phyloP scores from a whole-genome alignment of 2,888 invertebrate genomes.

The Phania funesta region DNA sequence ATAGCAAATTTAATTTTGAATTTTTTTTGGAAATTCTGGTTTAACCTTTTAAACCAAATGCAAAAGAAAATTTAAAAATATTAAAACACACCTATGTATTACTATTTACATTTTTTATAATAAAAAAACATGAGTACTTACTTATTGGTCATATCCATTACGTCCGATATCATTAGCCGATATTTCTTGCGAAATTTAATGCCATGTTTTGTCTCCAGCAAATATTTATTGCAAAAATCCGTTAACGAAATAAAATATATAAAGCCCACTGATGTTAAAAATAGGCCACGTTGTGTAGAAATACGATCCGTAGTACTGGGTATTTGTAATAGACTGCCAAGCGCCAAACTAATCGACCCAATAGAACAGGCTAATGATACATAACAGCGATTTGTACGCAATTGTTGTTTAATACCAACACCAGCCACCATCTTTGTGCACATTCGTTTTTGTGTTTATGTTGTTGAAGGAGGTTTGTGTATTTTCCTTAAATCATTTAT shows the following conservation, averaged over 20 bases:
- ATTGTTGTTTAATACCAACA: constrained; percentile 68
- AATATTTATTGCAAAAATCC: constrained; percentile 84
- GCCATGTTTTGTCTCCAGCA: constrained; percentile 83
- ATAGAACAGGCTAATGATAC: constrained; percentile 79
- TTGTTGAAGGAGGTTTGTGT: not conserved
- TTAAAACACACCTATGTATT: too few species aligned
- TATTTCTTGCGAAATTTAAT: constrained; percentile 84
- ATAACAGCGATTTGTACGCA: constrained; percentile 75
- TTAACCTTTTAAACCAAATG: too few species aligned
- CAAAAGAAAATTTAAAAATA: too few species aligned
- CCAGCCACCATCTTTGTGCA: constrained; percentile 56
- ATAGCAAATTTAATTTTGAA: too few species aligned
- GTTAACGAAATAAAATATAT: constrained; percentile 86
- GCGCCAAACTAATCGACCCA: constrained; percentile 79
- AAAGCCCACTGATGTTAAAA: constrained; percentile 84
- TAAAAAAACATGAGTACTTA: constrained; percentile 79
- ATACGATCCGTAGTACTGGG: constrained; percentile 82
- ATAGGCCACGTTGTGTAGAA: constrained; percentile 83
- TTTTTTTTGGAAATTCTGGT: too few species aligned
- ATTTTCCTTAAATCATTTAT: not conserved
- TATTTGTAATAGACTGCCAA: constrained; percentile 79
- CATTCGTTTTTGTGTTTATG: not conserved
- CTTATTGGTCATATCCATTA: constrained; percentile 89
- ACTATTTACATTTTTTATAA: not conserved
- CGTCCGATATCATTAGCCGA: constrained; percentile 85